A percentile compares a stretch with the other conserved stretches of the same genome.
Evolutionary conservation across 2,888 invertebrate species (phyloP).

Genomic region (Eledone cirrhosa): DNA sequence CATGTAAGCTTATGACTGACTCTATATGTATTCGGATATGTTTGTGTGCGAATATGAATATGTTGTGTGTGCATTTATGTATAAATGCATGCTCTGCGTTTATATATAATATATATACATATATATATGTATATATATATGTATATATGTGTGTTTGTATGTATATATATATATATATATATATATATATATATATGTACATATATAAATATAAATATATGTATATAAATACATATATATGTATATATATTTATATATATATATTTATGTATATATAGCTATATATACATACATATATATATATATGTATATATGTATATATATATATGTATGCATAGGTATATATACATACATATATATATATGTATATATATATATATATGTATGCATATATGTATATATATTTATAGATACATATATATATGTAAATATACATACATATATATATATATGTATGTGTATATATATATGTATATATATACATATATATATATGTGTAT

Average conservation of each 20-base stretch:
- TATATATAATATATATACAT: too few relatives aligned
- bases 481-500: slow-evolving; percentile 17
- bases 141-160: too few relatives aligned
- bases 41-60: neutral
- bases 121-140: too few relatives aligned
- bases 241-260: too few relatives aligned
- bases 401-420: neutral
- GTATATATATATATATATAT: too few relatives aligned
- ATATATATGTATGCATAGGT: neutral
- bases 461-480: slow-evolving; percentile 16
- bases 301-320: neutral
- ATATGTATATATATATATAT: neutral
- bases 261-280: too few relatives aligned
- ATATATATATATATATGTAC: too few relatives aligned
- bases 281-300: neutral
- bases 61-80: neutral
- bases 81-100: too few relatives aligned
- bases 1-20: neutral
- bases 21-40: neutral
- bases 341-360: neutral
- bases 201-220: too few relatives aligned
- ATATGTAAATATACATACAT: too few relatives aligned
- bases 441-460: too few relatives aligned
- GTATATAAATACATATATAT: too few relatives aligned
- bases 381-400: neutral